Conservation (phyloP, 2,888 invertebrate genomes). For the Choristoneura rosaceana region DNA sequence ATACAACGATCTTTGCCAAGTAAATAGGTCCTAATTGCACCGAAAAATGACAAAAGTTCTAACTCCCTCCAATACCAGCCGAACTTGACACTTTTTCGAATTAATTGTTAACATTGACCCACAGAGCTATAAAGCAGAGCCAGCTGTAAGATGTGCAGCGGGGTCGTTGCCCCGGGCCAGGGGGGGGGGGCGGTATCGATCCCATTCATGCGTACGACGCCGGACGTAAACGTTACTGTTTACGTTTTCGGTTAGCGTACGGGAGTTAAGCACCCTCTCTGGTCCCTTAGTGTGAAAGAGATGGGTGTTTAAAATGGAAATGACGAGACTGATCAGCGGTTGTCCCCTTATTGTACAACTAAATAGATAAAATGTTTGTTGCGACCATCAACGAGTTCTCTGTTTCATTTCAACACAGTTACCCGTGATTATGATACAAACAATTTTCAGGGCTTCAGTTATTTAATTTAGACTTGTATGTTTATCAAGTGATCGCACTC, state of each 20-base stretch:
- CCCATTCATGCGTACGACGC: slow-evolving; percentile 62
- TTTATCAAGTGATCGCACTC: no score
- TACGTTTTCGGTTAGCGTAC: slow-evolving; percentile 28
- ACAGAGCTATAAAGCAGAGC: slow-evolving; percentile 14
- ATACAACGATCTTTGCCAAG: not conserved
- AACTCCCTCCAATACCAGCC: not conserved
- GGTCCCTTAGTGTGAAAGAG: not conserved
- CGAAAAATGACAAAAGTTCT: not conserved
- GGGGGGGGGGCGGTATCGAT: slow-evolving; percentile 62
- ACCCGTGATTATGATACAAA: no score
- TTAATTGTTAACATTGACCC: slow-evolving; percentile 43
- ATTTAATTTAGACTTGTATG: no score
- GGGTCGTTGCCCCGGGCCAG: slow-evolving; percentile 40
- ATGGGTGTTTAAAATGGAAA: not conserved
- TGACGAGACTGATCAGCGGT: not conserved
- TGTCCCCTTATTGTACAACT: no score
- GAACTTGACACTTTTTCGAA: slow-evolving; percentile 24
- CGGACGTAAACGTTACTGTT: slow-evolving; percentile 32
- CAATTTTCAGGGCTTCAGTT: no score
- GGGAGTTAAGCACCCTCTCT: not conserved
- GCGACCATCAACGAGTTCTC: no score
- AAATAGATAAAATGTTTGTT: no score
- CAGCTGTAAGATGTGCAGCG: slow-evolving; percentile 42
- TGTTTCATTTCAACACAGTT: no score
- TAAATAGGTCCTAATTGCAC: not conserved